Conservation (phyloP, 2,113 vertebrate species). For the Peromyscus maniculatus region DNA sequence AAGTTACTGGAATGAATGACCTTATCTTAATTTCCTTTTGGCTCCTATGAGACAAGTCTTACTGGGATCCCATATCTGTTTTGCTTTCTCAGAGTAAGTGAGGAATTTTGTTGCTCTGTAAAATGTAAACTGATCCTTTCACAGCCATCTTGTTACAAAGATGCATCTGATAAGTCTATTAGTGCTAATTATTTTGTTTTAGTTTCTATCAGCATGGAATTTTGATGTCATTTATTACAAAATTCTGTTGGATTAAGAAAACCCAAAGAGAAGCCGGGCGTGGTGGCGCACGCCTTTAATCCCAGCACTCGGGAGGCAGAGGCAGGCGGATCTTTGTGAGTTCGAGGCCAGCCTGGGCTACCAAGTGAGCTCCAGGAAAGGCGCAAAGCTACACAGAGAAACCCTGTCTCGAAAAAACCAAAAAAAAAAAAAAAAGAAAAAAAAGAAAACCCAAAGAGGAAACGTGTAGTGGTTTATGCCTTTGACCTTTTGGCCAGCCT, state of each 20-base stretch:
- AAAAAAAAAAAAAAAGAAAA: too few species aligned
- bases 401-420: too few species aligned
- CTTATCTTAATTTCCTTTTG: background rate
- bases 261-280: too few species aligned
- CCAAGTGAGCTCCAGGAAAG: too few species aligned
- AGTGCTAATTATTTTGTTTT: background rate
- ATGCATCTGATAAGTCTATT: background rate
- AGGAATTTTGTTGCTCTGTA: background rate
- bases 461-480: background rate
- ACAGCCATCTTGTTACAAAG: background rate
- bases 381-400: too few species aligned
- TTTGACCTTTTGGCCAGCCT: background rate
- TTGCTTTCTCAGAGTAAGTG: background rate
- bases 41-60: background rate
- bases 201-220: background rate
- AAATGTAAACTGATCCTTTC: background rate
- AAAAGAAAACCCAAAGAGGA: too few species aligned
- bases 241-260: slow-evolving; percentile 13
- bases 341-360: too few species aligned
- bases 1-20: background rate
- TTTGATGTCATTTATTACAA: slow-evolving; percentile 38
- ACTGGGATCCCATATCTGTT: background rate
- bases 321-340: too few species aligned
- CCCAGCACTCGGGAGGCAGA: too few species aligned
- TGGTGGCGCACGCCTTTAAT: too few species aligned